Conservation (phyloP, 2,888 invertebrate genomes). For the Idaea straminata region DNA sequence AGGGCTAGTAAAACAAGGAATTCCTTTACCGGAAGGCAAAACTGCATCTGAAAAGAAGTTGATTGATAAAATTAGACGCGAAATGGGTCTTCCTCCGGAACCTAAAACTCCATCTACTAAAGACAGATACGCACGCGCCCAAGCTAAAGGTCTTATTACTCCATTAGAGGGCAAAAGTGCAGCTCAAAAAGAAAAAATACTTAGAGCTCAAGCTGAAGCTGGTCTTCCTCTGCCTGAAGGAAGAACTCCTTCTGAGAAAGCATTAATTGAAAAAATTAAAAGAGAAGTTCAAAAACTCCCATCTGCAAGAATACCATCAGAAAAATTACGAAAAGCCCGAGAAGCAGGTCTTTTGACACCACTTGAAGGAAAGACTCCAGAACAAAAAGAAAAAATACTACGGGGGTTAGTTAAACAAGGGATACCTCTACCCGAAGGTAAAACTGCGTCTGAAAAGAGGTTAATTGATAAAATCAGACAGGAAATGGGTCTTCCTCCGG, state of each 20-base stretch:
- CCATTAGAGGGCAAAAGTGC: conserved; percentile 35
- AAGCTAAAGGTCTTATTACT: conserved; percentile 31
- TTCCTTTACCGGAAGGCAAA: conserved; percentile 31
- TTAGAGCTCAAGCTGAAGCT: conserved; percentile 23
- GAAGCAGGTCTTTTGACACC: conserved; percentile 32
- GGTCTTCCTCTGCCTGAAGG: conserved; percentile 31
- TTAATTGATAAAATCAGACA: conserved; percentile 28
- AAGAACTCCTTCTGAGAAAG: conserved; percentile 22
- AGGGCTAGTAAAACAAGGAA: conserved; percentile 28
- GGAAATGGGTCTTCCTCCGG: conserved; percentile 30
- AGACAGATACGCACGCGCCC: conserved; percentile 31
- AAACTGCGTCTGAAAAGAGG: conserved; percentile 30
- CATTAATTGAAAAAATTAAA: conserved; percentile 27
- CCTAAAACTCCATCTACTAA: conserved; percentile 24
- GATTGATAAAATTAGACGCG: conserved; percentile 27
- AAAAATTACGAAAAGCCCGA: conserved; percentile 32
- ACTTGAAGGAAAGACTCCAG: conserved; percentile 32
- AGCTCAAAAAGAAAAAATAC: conserved; percentile 27
- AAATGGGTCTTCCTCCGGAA: conserved; percentile 34
- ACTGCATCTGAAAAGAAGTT: conserved; percentile 30
- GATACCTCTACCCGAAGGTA: conserved; percentile 30
- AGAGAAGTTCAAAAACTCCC: conserved; percentile 5
- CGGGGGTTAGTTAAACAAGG: conserved; percentile 27
- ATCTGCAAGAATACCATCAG: conserved; percentile 16
- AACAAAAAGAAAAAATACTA: conserved; percentile 37